Evolutionary conservation across 2,797 vertebrate species (phyloP).

Genomic region (Echeneis naucrates): DNA sequence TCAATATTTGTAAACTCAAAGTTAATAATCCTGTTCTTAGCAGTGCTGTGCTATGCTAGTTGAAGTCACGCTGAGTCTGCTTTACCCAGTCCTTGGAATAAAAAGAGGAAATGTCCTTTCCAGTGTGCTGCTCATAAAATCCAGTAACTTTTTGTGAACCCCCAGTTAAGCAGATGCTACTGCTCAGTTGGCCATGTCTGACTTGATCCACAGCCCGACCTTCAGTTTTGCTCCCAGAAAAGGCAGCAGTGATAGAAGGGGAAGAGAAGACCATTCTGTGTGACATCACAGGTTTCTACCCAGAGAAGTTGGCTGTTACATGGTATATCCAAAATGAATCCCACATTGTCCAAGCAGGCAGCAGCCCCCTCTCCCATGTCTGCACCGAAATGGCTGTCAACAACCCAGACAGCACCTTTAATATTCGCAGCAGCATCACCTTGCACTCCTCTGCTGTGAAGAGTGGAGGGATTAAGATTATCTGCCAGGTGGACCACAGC

Average conservation of each 20-base stretch:
- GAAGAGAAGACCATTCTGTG: slow-evolving; percentile 75
- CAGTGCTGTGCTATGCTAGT: too few relatives aligned
- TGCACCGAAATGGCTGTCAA: slow-evolving; percentile 68
- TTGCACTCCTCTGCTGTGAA: slow-evolving; percentile 44
- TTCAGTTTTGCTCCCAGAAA: slow-evolving; percentile 61
- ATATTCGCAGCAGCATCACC: slow-evolving; percentile 69
- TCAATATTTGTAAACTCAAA: too few relatives aligned
- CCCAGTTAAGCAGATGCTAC: too few relatives aligned
- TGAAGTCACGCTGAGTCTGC: too few relatives aligned
- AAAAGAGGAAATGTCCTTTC: too few relatives aligned
- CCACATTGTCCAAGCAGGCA: background rate
- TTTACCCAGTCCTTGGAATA: too few relatives aligned
- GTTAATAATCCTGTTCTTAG: too few relatives aligned
- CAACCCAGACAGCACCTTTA: slow-evolving; percentile 67
- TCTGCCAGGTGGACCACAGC: slow-evolving; percentile 75
- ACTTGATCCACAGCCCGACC: slow-evolving; percentile 63
- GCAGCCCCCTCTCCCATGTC: slow-evolving; percentile 40
- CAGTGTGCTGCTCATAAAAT: too few relatives aligned
- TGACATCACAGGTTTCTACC: slow-evolving; percentile 75
- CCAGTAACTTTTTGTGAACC: too few relatives aligned
- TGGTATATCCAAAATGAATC: slow-evolving; percentile 66
- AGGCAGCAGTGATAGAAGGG: slow-evolving; percentile 53
- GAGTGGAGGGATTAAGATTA: slow-evolving; percentile 33
- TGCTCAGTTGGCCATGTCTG: too few relatives aligned
- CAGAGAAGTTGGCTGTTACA: slow-evolving; percentile 58